These are phyloP conservation scores for Tricholaema leucomelas DNA, from an alignment of 2,113 vertebrate genomes.

Conservation along the genomic window DNA sequence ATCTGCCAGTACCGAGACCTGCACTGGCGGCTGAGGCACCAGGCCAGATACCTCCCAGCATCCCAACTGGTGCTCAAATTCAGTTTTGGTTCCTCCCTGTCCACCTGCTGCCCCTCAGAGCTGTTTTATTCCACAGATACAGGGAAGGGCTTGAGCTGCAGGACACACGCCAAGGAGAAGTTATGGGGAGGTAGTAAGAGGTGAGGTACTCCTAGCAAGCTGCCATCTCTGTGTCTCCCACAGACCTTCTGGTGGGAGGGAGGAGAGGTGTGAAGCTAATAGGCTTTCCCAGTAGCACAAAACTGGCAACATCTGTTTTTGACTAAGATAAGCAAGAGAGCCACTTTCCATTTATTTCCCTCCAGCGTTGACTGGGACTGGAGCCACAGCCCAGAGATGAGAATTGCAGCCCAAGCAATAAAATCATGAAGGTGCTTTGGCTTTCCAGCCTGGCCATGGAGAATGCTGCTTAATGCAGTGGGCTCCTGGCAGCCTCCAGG, in stretches of 20 bases:
- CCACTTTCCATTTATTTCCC: not conserved
- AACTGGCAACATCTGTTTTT: not conserved
- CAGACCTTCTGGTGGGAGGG: rapidly evolving
- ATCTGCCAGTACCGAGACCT: not conserved
- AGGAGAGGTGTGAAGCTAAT: not conserved
- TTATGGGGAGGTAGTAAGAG: not conserved
- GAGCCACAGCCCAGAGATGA: not conserved
- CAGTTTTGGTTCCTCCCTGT: rapidly evolving
- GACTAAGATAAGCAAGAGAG: not conserved
- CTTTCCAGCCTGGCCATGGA: not conserved
- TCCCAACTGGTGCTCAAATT: not conserved
- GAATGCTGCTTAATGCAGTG: not conserved
- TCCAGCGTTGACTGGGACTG: not conserved
- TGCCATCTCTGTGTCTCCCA: not conserved
- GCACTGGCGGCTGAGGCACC: not conserved
- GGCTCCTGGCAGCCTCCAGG: not conserved
- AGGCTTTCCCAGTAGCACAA: not conserved
- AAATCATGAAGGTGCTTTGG: not conserved
- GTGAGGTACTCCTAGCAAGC: not conserved
- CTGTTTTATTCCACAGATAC: not conserved
- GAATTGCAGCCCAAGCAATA: not conserved
- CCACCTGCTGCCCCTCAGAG: not conserved
- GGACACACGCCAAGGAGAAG: not conserved
- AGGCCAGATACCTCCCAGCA: not conserved
- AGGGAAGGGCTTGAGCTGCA: not conserved